Conservation (phyloP, 2,113 vertebrate species). For the Saimiri boliviensis region DNA sequence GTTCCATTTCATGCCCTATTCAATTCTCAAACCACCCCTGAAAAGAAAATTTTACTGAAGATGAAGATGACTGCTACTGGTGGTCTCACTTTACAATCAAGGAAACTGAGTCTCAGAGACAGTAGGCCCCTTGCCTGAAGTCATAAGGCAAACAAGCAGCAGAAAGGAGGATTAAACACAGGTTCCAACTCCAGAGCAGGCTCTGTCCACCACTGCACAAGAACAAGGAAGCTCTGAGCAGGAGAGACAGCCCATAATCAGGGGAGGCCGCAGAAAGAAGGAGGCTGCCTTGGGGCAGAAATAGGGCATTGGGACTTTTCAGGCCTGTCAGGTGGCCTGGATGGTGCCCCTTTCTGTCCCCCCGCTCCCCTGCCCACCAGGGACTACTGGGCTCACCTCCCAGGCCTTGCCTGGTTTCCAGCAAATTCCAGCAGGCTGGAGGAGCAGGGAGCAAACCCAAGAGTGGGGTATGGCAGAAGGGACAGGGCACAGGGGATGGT, state of each 20-base stretch:
- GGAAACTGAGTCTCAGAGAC: background rate
- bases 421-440: background rate
- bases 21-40: no score
- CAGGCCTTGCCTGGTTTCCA: background rate
- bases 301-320: conserved; percentile 86
- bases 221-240: background rate
- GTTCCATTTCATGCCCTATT: background rate
- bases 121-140: background rate
- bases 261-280: background rate
- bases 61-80: background rate
- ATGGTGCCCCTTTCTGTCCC: background rate
- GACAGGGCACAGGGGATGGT: background rate
- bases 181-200: background rate
- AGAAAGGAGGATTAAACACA: background rate
- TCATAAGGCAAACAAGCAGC: background rate
- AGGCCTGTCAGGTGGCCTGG: background rate
- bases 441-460: background rate
- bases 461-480: background rate
- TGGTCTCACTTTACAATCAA: background rate
- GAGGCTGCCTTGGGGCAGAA: conserved; percentile 83
- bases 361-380: background rate
- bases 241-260: background rate
- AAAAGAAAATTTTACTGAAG: background rate
- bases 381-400: background rate
- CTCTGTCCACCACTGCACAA: background rate